Conservation (phyloP, 2,888 invertebrate species). For the Spisula solida region DNA sequence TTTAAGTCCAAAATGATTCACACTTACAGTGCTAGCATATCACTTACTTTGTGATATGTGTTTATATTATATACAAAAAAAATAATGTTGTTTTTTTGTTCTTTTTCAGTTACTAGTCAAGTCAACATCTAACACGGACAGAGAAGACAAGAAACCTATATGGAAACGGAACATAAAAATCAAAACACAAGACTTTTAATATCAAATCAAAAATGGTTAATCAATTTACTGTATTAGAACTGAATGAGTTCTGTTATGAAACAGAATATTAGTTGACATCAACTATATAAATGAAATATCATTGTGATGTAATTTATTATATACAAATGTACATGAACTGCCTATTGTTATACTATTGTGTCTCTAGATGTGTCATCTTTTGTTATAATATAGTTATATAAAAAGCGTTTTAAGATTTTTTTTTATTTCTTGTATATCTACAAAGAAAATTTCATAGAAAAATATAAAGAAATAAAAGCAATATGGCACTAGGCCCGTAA, state of each 20-base stretch:
- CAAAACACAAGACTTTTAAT: neutral
- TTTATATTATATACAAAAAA: too few relatives aligned
- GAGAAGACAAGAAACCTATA: neutral
- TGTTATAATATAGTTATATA: neutral
- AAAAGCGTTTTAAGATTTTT: neutral
- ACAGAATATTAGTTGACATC: neutral
- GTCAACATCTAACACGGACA: slow-evolving; percentile 58
- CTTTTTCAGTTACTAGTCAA: slow-evolving; percentile 65
- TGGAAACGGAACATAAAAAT: neutral
- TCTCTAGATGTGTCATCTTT: neutral
- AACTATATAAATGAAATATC: neutral
- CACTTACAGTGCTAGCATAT: too few relatives aligned
- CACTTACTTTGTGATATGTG: too few relatives aligned
- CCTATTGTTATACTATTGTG: neutral
- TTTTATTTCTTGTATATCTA: neutral
- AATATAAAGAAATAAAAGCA: too few relatives aligned
- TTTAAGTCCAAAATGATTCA: too few relatives aligned
- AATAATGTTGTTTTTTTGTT: too few relatives aligned
- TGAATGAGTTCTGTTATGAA: neutral
- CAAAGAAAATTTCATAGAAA: too few relatives aligned
- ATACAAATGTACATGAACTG: neutral
- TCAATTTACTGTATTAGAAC: neutral
- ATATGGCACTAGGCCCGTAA: too few relatives aligned
- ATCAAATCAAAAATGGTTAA: slow-evolving; percentile 6
- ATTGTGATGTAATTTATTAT: neutral